phyloP scores from a whole-genome alignment of 2,797 vertebrate genomes.

The Tachyglossus aculeatus region DNA sequence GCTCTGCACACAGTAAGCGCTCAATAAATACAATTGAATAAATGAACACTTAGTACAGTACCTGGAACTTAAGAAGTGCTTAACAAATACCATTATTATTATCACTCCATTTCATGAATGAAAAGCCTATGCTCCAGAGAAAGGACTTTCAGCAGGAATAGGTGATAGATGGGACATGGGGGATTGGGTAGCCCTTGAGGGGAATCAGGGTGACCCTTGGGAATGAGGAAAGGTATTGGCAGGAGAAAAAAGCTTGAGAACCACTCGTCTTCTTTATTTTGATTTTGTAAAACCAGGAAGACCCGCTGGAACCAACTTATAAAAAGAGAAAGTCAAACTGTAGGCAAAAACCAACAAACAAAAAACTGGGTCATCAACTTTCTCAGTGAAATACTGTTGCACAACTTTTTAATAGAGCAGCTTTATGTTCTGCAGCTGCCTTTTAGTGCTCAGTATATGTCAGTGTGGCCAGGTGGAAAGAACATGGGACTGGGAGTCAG shows the following conservation, averaged over 20 bases:
- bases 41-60: too few species aligned
- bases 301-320: not conserved
- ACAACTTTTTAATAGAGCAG: not conserved
- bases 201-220: not conserved
- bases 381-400: not conserved
- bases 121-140: too few species aligned
- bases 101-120: too few species aligned
- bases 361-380: not conserved
- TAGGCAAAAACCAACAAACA: constrained; percentile 9
- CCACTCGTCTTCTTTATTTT: too few species aligned
- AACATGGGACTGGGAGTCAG: too few species aligned
- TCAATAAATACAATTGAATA: too few species aligned
- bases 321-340: constrained; percentile 5
- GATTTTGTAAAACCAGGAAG: not conserved
- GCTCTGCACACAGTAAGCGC: too few species aligned
- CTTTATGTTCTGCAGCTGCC: constrained; percentile 51
- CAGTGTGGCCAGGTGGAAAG: too few species aligned
- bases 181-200: too few species aligned
- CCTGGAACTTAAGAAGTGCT: too few species aligned
- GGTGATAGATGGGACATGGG: too few species aligned
- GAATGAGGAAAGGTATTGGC: not conserved
- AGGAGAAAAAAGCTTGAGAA: not conserved
- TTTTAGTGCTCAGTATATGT: not conserved
- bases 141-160: not conserved
- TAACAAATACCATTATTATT: too few species aligned